phyloP scores from a whole-genome alignment of 2,888 invertebrate species.

The Acanthoscelides obtectus region DNA sequence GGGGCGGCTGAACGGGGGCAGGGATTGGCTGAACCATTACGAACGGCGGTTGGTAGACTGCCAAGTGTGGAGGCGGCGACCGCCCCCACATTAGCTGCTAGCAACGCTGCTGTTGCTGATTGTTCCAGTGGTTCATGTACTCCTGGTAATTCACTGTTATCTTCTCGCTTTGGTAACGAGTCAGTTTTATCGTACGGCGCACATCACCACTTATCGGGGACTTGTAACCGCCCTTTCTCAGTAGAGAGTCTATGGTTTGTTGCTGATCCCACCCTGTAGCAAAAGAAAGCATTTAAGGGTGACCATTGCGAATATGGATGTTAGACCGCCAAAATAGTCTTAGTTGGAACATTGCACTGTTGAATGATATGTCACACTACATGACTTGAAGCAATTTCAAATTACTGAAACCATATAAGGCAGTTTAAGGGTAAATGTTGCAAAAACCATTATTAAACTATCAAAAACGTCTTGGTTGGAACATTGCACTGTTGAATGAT shows the following conservation, averaged over 20 bases:
- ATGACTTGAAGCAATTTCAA: no score
- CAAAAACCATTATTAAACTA: no score
- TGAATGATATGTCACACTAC: no score
- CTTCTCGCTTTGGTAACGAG: conserved; percentile 95
- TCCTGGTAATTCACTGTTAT: conserved; percentile 84
- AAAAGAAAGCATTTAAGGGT: not conserved
- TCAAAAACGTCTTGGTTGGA: no score
- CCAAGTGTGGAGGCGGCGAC: conserved; percentile 38
- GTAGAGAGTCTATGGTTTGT: conserved; percentile 95
- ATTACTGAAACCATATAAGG: no score
- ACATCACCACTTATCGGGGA: conserved; percentile 83
- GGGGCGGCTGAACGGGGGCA: conserved; percentile 8
- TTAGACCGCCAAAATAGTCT: no score
- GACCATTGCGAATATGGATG: no score
- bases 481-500: no score
- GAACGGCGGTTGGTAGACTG: conserved; percentile 9
- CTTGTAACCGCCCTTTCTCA: conserved; percentile 96
- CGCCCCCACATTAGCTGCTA: conserved; percentile 64
- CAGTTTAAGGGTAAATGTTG: no score
- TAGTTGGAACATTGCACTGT: no score
- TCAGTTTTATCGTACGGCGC: conserved; percentile 86
- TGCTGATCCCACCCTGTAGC: conserved; percentile 93
- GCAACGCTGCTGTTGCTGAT: conserved; percentile 55
- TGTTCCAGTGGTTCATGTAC: conserved; percentile 64
- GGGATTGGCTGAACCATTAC: not conserved